A percentile compares a stretch with the other conserved stretches of the same genome.
Evolutionary conservation across 2,113 vertebrate genomes (phyloP).

Genomic region (Nipponia nippon): DNA sequence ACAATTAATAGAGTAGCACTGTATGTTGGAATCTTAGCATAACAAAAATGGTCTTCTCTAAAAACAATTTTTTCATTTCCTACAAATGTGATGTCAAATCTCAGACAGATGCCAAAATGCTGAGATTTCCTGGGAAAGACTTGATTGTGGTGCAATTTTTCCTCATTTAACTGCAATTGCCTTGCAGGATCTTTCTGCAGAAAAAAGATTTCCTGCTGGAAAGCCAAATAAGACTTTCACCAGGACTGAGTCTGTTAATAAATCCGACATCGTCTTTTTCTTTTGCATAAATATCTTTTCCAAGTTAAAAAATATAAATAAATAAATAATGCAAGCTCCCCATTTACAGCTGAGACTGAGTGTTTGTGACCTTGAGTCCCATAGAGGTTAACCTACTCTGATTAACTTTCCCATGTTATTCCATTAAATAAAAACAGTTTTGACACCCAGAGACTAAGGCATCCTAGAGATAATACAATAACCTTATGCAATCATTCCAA

Average conservation of each 20-base stretch:
- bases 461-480: slow-evolving; percentile 87
- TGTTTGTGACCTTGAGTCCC: slow-evolving; percentile 73
- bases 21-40: not conserved
- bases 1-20: not conserved
- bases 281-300: not conserved
- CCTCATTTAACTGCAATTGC: slow-evolving; percentile 1
- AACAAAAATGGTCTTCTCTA: not conserved
- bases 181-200: slow-evolving; percentile 33
- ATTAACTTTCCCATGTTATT: slow-evolving; percentile 87
- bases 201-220: not conserved
- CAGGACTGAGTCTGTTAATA: not conserved
- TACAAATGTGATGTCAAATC: not conserved
- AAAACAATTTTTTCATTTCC: not conserved
- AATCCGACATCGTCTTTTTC: not conserved
- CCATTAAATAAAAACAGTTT: slow-evolving; percentile 90
- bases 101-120: not conserved
- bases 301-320: not conserved
- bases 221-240: not conserved
- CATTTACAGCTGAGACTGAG: slow-evolving; percentile 59
- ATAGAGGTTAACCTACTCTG: slow-evolving; percentile 75
- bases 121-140: not conserved
- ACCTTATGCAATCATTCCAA: slow-evolving; percentile 85
- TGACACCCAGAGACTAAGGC: slow-evolving; percentile 89
- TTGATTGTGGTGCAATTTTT: slow-evolving; percentile 17
- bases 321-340: slow-evolving; percentile 2